These are phyloP conservation scores for Chromis chromis DNA, from an alignment of 2,797 vertebrate species.

Conservation along the genomic window DNA sequence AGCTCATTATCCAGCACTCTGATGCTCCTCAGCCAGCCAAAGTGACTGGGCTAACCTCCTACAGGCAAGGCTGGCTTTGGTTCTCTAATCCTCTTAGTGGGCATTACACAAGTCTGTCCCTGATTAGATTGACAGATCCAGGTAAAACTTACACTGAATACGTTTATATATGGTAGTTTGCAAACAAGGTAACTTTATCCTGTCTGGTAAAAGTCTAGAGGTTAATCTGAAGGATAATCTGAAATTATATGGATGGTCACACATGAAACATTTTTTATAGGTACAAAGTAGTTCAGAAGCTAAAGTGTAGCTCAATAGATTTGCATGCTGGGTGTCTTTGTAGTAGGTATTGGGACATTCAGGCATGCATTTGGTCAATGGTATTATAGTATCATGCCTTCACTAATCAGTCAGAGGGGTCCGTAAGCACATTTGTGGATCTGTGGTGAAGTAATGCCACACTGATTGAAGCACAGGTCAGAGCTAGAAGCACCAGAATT, in stretches of 20 bases:
- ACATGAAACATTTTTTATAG: not conserved
- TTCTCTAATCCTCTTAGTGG: slow-evolving; percentile 84
- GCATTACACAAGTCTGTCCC: slow-evolving; percentile 87
- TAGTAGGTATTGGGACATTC: too few relatives aligned
- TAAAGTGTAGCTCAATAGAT: not conserved
- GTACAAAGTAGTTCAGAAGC: not conserved
- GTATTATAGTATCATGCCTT: not conserved
- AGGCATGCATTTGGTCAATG: not conserved
- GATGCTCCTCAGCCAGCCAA: slow-evolving; percentile 76
- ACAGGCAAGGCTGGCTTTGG: slow-evolving; percentile 81
- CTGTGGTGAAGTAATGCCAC: not conserved
- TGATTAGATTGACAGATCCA: slow-evolving; percentile 79
- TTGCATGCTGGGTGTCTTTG: not conserved
- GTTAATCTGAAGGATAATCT: not conserved
- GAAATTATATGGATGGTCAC: not conserved
- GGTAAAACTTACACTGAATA: slow-evolving; percentile 57
- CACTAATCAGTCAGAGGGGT: slow-evolving; percentile 12
- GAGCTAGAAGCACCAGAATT: not conserved
- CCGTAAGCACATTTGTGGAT: not conserved
- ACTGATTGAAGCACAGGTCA: not conserved
- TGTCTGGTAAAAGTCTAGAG: not conserved
- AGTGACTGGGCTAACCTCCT: slow-evolving; percentile 78
- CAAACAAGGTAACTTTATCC: slow-evolving; percentile 39
- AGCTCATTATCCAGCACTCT: slow-evolving; percentile 83
- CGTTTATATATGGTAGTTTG: slow-evolving; percentile 49